Conservation (phyloP, 2,888 invertebrate species). For the Drosophila kanekoi region DNA sequence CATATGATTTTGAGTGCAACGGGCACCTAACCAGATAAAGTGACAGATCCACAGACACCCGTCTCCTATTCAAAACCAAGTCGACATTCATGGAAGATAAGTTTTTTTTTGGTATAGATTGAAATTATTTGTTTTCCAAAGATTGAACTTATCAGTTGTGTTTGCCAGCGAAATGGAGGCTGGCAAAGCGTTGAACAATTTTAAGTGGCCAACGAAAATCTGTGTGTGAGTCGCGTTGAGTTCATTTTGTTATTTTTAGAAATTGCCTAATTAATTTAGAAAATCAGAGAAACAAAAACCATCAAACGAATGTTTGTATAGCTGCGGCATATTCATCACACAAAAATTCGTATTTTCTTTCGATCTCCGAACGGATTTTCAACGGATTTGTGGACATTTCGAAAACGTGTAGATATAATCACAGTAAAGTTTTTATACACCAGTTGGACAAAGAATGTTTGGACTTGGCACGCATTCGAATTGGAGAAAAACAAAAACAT, state of each 20-base stretch:
- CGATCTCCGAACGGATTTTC: constrained; percentile 28
- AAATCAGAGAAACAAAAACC: constrained; percentile 46
- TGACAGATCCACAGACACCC: too few species aligned
- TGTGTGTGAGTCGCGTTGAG: constrained; percentile 71
- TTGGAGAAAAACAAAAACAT: constrained; percentile 27
- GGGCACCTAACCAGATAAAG: too few species aligned
- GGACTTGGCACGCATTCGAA: constrained; percentile 6
- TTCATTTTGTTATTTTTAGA: constrained; percentile 82
- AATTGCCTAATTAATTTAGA: constrained; percentile 77
- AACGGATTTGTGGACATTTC: constrained; percentile 42
- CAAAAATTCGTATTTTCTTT: constrained; percentile 47
- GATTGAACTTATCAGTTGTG: constrained; percentile 2
- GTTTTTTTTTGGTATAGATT: background rate
- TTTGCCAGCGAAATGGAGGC: constrained; percentile 15
- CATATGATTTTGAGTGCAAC: too few species aligned
- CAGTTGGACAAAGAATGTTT: constrained; percentile 16
- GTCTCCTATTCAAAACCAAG: too few species aligned
- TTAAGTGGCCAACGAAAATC: constrained; percentile 56
- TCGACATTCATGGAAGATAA: too few species aligned
- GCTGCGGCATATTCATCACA: constrained; percentile 53
- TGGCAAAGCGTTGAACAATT: constrained; percentile 43
- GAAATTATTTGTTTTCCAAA: background rate
- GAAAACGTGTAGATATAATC: constrained; percentile 35
- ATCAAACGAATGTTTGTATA: constrained; percentile 52
- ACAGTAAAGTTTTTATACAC: constrained; percentile 7